Conservation (phyloP, 2,797 vertebrate species). For the Ctenopoma kingsleyae region DNA sequence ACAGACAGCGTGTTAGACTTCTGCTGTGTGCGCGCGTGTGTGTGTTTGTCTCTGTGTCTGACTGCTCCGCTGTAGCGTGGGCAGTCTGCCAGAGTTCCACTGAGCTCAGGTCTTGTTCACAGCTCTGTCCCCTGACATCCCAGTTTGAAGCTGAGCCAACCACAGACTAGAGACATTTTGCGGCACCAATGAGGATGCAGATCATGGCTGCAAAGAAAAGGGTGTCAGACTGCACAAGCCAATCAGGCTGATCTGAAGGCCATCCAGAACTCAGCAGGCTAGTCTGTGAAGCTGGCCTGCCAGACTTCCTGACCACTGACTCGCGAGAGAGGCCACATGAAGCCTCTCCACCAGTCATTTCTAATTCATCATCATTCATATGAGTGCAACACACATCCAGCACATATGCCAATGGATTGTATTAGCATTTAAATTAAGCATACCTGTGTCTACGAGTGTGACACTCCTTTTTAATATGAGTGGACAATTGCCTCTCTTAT, state of each 20-base stretch:
- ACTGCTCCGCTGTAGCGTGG: conserved; percentile 68
- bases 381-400: conserved; percentile 33
- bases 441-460: conserved; percentile 57
- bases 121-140: conserved; percentile 75
- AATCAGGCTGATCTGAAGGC: conserved; percentile 67
- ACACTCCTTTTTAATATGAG: conserved; percentile 47
- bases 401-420: conserved; percentile 57
- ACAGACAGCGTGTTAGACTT: conserved; percentile 52
- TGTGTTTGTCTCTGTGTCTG: conserved; percentile 56
- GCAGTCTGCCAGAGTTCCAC: conserved; percentile 78
- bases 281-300: conserved; percentile 71
- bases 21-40: conserved; percentile 15
- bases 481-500: conserved; percentile 58
- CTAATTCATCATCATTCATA: conserved; percentile 68
- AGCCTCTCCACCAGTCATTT: conserved; percentile 54
- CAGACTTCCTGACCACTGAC: conserved; percentile 74
- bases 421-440: conserved; percentile 79
- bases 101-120: conserved; percentile 79
- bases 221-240: conserved; percentile 52
- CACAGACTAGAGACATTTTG: conserved; percentile 58
- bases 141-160: conserved; percentile 75
- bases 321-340: conserved; percentile 48
- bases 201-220: conserved; percentile 44
- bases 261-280: conserved; percentile 74
- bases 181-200: conserved; percentile 73